Conservation (phyloP, 2,113 vertebrate species). For the Syngnathus typhle region DNA sequence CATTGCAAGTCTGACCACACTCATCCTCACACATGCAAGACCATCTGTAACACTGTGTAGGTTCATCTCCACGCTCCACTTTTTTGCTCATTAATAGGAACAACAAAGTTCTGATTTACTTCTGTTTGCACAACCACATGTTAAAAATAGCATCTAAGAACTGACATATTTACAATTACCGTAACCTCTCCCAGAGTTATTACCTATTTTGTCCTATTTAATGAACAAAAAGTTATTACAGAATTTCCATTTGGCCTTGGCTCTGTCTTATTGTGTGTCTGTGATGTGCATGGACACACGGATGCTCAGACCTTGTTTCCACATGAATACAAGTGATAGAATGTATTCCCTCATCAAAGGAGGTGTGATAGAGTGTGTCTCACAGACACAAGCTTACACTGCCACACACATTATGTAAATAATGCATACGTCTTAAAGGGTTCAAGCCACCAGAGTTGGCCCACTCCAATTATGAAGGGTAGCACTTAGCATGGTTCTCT, state of each 20-base stretch:
- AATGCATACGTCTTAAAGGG: slow-evolving; percentile 73
- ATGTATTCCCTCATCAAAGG: slow-evolving; percentile 55
- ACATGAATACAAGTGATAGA: slow-evolving; percentile 54
- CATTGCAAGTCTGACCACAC: too few relatives aligned
- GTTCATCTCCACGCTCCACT: neutral
- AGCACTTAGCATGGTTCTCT: slow-evolving; percentile 31
- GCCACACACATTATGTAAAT: slow-evolving; percentile 61
- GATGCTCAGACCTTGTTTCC: slow-evolving; percentile 49
- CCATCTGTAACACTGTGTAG: too few relatives aligned
- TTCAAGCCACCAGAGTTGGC: slow-evolving; percentile 61
- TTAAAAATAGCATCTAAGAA: too few relatives aligned
- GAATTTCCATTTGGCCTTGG: slow-evolving; percentile 25
- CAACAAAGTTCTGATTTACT: too few relatives aligned
- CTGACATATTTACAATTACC: too few relatives aligned
- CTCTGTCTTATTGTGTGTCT: slow-evolving; percentile 3
- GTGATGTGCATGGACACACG: slow-evolving; percentile 26
- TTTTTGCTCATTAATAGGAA: too few relatives aligned
- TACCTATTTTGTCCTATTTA: neutral
- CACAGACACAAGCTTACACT: slow-evolving; percentile 13
- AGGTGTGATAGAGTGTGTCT: slow-evolving; percentile 49
- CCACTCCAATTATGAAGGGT: slow-evolving; percentile 68
- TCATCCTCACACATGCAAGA: too few relatives aligned
- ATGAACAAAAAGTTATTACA: slow-evolving; percentile 24
- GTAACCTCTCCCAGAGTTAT: neutral
- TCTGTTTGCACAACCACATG: too few relatives aligned